Percentiles rank a stretch among this genome's conserved stretches.
Evolutionary conservation across 2,797 vertebrate species (phyloP).

Genomic region (Poeciliopsis gracilis): DNA sequence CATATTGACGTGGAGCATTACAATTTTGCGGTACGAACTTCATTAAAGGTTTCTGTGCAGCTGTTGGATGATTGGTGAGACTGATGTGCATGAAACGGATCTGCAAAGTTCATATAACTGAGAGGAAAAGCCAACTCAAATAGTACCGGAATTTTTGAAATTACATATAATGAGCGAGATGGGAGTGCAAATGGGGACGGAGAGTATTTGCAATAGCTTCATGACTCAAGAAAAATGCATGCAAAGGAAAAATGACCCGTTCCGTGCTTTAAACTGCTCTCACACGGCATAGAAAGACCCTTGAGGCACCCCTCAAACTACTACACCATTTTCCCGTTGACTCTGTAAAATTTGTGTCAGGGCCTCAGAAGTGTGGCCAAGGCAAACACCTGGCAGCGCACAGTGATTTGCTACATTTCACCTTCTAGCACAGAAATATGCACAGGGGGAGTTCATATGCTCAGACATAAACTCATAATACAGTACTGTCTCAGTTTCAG

Average conservation of each 20-base stretch:
- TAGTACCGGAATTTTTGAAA: constrained; percentile 18
- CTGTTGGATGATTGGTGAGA: constrained; percentile 1
- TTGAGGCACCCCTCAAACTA: constrained; percentile 35
- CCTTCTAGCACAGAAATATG: constrained; percentile 71
- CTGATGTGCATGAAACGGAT: not conserved
- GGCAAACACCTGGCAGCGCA: constrained; percentile 66
- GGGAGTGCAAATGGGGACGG: constrained; percentile 7
- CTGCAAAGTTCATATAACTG: not conserved
- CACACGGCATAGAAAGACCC: constrained; percentile 32
- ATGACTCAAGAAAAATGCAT: constrained; percentile 24
- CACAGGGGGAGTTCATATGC: constrained; percentile 55
- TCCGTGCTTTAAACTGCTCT: constrained; percentile 44
- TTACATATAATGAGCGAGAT: constrained; percentile 1
- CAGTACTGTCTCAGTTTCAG: constrained; percentile 39
- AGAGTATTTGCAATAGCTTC: constrained; percentile 20
- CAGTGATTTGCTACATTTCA: constrained; percentile 65
- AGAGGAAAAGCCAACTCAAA: constrained; percentile 15
- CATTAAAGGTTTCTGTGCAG: constrained; percentile 10
- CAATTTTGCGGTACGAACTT: not conserved
- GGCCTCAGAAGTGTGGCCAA: constrained; percentile 70
- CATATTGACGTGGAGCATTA: not conserved
- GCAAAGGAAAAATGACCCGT: constrained; percentile 8
- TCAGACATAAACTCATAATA: constrained; percentile 44
- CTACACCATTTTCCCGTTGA: constrained; percentile 47
- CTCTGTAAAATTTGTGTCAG: constrained; percentile 70